phyloP scores from a whole-genome alignment of 2,888 invertebrate genomes.

The Exephanes ischioxanthus region DNA sequence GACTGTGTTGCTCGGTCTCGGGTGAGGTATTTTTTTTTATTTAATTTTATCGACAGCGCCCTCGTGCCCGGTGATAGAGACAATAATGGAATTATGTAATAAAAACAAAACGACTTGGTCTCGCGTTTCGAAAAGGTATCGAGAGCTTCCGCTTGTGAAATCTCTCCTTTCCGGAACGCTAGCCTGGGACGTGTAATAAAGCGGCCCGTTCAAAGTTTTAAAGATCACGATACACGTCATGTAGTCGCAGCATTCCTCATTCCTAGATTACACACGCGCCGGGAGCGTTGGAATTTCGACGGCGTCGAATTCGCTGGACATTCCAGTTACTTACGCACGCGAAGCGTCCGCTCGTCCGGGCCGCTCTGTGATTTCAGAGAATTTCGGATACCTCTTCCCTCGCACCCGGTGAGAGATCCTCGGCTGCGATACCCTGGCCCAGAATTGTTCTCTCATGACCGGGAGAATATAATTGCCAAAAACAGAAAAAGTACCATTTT shows the following conservation, averaged over 20 bases:
- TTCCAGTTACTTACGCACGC: constrained; percentile 67
- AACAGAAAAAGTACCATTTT: background rate
- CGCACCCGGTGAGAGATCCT: background rate
- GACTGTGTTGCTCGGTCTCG: background rate
- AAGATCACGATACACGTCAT: constrained; percentile 21
- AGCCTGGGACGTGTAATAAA: background rate
- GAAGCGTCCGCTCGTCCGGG: background rate
- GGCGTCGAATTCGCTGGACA: constrained; percentile 52
- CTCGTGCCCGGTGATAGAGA: background rate
- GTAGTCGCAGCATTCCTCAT: constrained; percentile 2
- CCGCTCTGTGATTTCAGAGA: constrained; percentile 1
- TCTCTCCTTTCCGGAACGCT: background rate
- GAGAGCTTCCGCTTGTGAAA: background rate
- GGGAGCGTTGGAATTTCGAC: constrained; percentile 56
- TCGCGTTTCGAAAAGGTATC: background rate
- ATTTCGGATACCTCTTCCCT: constrained; percentile 34
- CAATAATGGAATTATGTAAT: background rate
- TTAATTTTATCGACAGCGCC: background rate
- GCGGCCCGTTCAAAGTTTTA: background rate
- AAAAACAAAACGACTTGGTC: background rate
- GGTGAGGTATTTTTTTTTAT: background rate
- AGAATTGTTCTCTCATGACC: background rate
- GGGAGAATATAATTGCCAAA: background rate
- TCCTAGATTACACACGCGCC: constrained; percentile 19
- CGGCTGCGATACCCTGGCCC: constrained; percentile 14